phyloP scores from a whole-genome alignment of 2,113 vertebrate genomes.

The Lagopus leucura region DNA sequence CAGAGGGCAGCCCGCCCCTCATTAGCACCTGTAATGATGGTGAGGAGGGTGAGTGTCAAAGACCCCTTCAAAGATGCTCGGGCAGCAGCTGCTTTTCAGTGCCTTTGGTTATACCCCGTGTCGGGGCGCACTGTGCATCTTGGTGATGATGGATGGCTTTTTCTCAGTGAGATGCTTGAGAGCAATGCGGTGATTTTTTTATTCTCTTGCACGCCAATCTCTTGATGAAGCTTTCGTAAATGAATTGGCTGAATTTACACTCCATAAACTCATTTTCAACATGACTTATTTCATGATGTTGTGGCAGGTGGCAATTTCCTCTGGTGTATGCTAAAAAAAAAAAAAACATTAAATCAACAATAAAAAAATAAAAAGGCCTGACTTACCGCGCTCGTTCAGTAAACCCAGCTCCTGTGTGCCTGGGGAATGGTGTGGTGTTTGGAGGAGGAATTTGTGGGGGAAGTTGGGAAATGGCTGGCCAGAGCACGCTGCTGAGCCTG shows the following conservation, averaged over 20 bases:
- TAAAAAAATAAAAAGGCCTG: neutral
- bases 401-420: neutral
- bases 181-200: neutral
- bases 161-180: neutral
- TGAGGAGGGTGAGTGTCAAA: accelerated
- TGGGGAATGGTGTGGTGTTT: neutral
- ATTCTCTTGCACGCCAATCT: neutral
- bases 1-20: slow-evolving; percentile 47
- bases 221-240: neutral
- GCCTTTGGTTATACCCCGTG: accelerated
- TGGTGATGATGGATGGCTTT: neutral
- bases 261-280: neutral
- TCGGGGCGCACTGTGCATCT: neutral
- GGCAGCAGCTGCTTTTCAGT: neutral
- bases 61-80: neutral
- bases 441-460: neutral
- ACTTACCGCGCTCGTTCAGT: neutral
- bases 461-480: neutral
- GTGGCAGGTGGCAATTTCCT: neutral
- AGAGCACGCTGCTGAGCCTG: neutral
- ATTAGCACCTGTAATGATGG: accelerated
- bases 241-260: neutral
- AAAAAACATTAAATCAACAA: neutral
- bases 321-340: neutral
- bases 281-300: neutral